Base-by-base conservation (phyloP, 2,113 vertebrate genomes). In the Takifugu bimaculatus region DNA sequence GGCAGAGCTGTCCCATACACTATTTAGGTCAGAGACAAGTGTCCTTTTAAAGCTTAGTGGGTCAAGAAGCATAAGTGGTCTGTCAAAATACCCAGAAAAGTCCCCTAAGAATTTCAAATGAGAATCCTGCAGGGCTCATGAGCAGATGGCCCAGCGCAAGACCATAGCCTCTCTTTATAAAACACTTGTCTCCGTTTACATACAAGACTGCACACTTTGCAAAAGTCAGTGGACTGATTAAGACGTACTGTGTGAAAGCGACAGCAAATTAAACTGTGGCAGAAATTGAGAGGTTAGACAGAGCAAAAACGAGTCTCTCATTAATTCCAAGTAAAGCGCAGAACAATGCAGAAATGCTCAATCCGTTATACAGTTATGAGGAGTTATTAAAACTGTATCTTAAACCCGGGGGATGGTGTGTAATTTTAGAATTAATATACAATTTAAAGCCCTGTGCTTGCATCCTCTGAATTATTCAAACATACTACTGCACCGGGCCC, bases 371-470 rank as follows among this genome's bases (percentile, higher is more conserved):
- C 57, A 75, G 73, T 77, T 82, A 76, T 74, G 75, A 77, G 44
- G 70, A 69, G 60, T 87, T 89, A 84, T 85, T 85, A 83, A 86
- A 88, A 85, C 61, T 87, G 82, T 50, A 84, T 63, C 72, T 49
- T 39, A 25, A 65, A 65, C 79, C 75, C 81, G 54, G 70, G 75
- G 77, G 75, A 68, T 48, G 63, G 62, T 64, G 77, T 75, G 74
- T 85, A 72, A 85, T 86, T 88, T 82, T 79, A 83, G 80, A 87
- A 88, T 90, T 83, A 89, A 87, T 85, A 85, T 83, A 82, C 81
- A 85, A 78, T 90, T 90, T 89, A 87, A 76, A 78, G 72, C 63
- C 70, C 27, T 65, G 73, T 81, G 82, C 86, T 84, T 85, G 74
- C 83, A 70, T 63, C 71, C 64, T 60, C 63, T 86, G 78, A 88